Conservation (phyloP, 2,113 vertebrate species). For the Pavo muticus region DNA sequence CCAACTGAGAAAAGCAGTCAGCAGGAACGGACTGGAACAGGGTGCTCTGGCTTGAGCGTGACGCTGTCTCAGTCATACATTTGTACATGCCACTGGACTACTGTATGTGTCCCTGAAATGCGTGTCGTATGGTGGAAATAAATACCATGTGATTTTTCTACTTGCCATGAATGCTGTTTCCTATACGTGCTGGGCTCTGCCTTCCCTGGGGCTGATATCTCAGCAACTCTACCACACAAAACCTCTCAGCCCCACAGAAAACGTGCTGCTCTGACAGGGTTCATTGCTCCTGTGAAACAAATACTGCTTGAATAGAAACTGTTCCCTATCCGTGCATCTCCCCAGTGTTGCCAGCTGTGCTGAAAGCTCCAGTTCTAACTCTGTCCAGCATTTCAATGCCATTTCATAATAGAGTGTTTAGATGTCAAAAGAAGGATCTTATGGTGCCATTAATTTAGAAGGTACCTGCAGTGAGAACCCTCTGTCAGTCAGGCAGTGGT, state of each 20-base stretch:
- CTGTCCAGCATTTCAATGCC: constrained; percentile 50
- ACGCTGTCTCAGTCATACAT: constrained; percentile 11
- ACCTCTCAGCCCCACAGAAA: background rate
- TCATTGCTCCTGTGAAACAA: background rate
- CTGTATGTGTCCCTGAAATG: constrained; percentile 37
- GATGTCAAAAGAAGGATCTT: background rate
- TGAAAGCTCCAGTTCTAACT: constrained; percentile 31
- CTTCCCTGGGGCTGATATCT: constrained; percentile 12
- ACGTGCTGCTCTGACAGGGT: background rate
- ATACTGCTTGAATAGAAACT: background rate
- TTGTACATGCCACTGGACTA: constrained; percentile 34
- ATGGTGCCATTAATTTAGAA: constrained; percentile 12
- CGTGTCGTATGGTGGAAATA: constrained; percentile 22
- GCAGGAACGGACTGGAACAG: constrained; percentile 57
- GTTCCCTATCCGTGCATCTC: background rate
- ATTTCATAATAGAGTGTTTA: constrained; percentile 1
- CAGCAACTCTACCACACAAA: background rate
- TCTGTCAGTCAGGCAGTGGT: background rate
- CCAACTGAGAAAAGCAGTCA: background rate
- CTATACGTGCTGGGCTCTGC: constrained; percentile 44
- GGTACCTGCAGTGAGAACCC: background rate
- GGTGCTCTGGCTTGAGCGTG: constrained; percentile 50
- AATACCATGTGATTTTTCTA: background rate
- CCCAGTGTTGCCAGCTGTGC: constrained; percentile 17
- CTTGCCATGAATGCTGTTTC: constrained; percentile 44